Conservation (phyloP, 2,888 invertebrate species). For the Drosophila flavopinicola region DNA sequence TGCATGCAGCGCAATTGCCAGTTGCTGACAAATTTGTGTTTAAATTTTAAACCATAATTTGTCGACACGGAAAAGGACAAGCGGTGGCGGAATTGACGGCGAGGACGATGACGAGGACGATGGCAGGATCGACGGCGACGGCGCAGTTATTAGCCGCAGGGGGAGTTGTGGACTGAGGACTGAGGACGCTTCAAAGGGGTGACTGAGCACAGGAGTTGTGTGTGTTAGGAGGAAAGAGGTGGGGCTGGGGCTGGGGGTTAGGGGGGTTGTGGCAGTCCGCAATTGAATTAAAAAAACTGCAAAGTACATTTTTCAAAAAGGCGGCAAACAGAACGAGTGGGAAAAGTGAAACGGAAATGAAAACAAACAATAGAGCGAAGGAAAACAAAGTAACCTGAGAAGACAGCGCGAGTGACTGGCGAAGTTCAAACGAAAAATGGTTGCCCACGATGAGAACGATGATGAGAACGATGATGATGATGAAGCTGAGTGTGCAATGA, state of each 20-base stretch:
- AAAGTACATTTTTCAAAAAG: conserved; percentile 65
- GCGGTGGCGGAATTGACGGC: conserved; percentile 29
- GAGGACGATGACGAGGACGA: too few species aligned
- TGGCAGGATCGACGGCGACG: conserved; percentile 29
- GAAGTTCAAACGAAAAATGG: conserved; percentile 64
- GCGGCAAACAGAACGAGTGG: conserved; percentile 52
- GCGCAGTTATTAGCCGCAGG: conserved; percentile 65
- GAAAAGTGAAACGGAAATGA: conserved; percentile 76
- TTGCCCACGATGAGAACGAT: conserved; percentile 24
- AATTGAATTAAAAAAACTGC: conserved; percentile 65
- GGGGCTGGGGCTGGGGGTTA: too few species aligned
- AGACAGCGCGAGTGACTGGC: conserved; percentile 35
- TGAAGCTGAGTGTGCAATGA: conserved; percentile 3
- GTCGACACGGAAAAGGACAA: conserved; percentile 49
- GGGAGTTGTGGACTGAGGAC: conserved; percentile 32
- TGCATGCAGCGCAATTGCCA: conserved; percentile 35
- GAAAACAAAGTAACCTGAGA: conserved; percentile 78
- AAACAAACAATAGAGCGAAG: conserved; percentile 70
- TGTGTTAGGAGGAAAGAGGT: too few species aligned
- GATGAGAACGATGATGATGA: conserved; percentile 26
- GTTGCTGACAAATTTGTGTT: conserved; percentile 69
- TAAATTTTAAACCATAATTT: conserved; percentile 69
- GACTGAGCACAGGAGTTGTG: conserved; percentile 19
- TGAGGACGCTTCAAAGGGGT: conserved; percentile 52
- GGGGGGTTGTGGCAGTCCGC: conserved; percentile 66